These are phyloP conservation scores for Uloborus diversus DNA, from an alignment of 1,140 invertebrate species.

Conservation along the genomic window DNA sequence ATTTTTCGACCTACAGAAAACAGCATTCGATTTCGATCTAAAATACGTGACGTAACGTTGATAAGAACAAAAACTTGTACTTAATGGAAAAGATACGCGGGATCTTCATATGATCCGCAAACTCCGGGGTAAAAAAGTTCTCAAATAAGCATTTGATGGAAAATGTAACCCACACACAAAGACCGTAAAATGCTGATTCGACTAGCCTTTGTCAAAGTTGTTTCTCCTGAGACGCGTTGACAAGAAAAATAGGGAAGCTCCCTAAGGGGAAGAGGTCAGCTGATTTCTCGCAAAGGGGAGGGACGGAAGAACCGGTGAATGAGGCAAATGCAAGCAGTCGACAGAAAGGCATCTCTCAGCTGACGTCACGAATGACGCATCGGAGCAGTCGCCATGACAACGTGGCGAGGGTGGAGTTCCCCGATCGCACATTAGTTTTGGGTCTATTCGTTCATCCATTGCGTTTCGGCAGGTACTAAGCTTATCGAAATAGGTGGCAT, in stretches of 20 bases:
- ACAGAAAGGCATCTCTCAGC: constrained; percentile 6
- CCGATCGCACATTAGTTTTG: constrained; percentile 12
- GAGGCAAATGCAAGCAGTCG: neutral
- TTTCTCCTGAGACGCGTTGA: neutral
- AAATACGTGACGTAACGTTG: too few species aligned
- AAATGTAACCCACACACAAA: too few species aligned
- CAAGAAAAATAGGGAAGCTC: neutral
- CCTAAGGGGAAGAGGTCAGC: neutral
- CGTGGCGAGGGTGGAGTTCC: constrained; percentile 26
- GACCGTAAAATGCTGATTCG: too few species aligned
- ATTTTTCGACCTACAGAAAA: too few species aligned
- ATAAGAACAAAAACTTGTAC: too few species aligned
- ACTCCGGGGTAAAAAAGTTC: too few species aligned
- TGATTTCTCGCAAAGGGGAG: neutral
- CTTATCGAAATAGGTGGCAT: neutral
- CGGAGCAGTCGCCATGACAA: constrained; percentile 17
- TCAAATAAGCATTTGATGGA: too few species aligned
- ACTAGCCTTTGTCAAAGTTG: too few species aligned
- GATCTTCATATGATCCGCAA: too few species aligned
- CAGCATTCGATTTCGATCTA: too few species aligned
- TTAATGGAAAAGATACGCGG: too few species aligned
- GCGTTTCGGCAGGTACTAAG: neutral
- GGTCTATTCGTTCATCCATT: neutral
- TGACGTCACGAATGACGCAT: constrained; percentile 51
- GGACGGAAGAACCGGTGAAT: too few species aligned